Evolutionary conservation across 35 echinoderm and acorn worm species (phyloP).

Genomic region (Chiridota heheva): DNA sequence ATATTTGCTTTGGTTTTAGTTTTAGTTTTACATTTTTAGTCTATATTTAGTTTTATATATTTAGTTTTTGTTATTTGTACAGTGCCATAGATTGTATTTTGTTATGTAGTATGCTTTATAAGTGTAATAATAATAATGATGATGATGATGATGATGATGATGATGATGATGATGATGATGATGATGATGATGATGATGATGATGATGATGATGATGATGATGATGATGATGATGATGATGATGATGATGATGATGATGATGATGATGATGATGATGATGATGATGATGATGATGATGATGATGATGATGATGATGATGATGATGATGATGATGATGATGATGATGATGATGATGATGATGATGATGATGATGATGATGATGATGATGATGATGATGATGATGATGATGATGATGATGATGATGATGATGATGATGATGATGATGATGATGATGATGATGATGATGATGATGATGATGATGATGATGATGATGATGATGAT

Average conservation of each 20-base stretch:
- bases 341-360: neutral
- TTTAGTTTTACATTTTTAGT: too few relatives aligned
- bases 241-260: neutral
- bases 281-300: neutral
- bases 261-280: neutral
- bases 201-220: slow-evolving; percentile 10
- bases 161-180: slow-evolving; percentile 7
- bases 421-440: neutral
- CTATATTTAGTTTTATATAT: neutral
- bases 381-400: neutral
- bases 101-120: neutral
- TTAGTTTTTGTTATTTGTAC: too few relatives aligned
- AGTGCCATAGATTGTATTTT: neutral
- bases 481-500: slow-evolving; percentile 28
- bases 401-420: neutral
- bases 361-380: neutral
- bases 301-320: neutral
- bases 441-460: neutral
- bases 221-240: slow-evolving; percentile 16
- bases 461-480: slow-evolving; percentile 17
- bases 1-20: too few relatives aligned
- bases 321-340: slow-evolving; percentile 2
- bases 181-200: slow-evolving; percentile 5
- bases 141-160: neutral
- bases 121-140: neutral